A percentile compares a stretch with the other conserved stretches of the same genome.
These are phyloP conservation scores for Epiblema foenella DNA, from an alignment of 2,888 invertebrate species.

Conservation along the genomic window DNA sequence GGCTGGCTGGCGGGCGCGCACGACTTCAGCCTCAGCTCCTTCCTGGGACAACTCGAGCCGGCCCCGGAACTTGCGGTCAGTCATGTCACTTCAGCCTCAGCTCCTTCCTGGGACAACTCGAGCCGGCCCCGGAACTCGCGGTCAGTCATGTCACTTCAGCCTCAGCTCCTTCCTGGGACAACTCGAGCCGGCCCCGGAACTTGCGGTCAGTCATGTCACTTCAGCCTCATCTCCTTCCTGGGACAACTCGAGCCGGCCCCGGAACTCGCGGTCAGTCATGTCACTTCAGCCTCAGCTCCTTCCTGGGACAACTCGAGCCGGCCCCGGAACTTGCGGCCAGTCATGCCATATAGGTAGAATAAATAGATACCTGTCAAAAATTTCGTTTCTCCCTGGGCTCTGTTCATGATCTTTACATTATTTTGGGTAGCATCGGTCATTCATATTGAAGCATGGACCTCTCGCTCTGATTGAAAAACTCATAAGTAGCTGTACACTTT, in stretches of 20 bases:
- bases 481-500: too few species aligned
- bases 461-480: too few species aligned
- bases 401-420: too few species aligned
- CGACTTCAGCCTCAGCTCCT: slow-evolving; percentile 94
- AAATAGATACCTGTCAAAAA: too few species aligned
- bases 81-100: slow-evolving; percentile 88
- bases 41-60: slow-evolving; percentile 90
- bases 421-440: too few species aligned
- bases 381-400: too few species aligned
- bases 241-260: slow-evolving; percentile 87
- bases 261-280: slow-evolving; percentile 54
- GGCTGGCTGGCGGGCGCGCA: slow-evolving; percentile 91
- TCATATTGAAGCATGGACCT: too few species aligned
- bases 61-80: slow-evolving; percentile 55
- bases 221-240: slow-evolving; percentile 94
- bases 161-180: slow-evolving; percentile 93
- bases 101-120: slow-evolving; percentile 92
- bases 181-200: slow-evolving; percentile 80
- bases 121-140: slow-evolving; percentile 62
- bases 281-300: slow-evolving; percentile 91
- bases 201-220: slow-evolving; percentile 64
- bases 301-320: slow-evolving; percentile 92
- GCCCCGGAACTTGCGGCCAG: too few species aligned
- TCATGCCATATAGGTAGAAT: too few species aligned
- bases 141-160: slow-evolving; percentile 84